Base-by-base conservation (phyloP, 2,888 invertebrate species). In the Boloria selene region DNA sequence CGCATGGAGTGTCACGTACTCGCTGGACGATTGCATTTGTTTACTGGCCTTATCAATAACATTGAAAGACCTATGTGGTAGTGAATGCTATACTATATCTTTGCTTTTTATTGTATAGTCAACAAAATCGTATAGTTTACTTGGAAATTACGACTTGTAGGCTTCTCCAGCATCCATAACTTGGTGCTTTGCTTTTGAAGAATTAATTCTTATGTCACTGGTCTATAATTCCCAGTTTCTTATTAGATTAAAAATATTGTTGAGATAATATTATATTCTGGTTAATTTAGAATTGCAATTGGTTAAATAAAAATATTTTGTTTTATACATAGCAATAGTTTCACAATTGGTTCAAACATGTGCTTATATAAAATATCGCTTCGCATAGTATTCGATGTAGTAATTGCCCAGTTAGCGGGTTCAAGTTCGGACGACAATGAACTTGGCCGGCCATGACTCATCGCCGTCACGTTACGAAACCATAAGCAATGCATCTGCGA, bases 391-490 rank as follows among this genome's bases (percentile, higher is more conserved):
- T 81, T 79, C 70, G 74, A 81, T 85, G 80, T 78, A 75, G 72
- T 77, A 71, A 74, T 70, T 73, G 74, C 75, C 75, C 74, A 79
- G 76, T 77, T 77, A 81, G 76, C 79, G 87, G 87, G 90, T 91
- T 91, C 91, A 92, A 92, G 91, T 91, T 91, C 91, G 90, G 79
- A 79, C 89, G 91, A 91, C 91, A 91, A 88, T 92, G 91, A 92
- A 92, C 91, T 91, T 91, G 91, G 88, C 84, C 85, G 90, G 83
- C 86, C 88, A 74, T 90, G 91, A 91, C 87, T 91, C 91, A 92
- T 82, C 26, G 56, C 83, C 82, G 72, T 74, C 81, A 80, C 84
- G 86, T 91, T 90, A 91, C 87, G 88, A 90, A 89, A 91, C 86
- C 88, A 88, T 90, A 89, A 90, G 86, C 87, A 86, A 76, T 77